Conservation (phyloP, 1,140 invertebrate genomes). For the Danaus plexippus region DNA sequence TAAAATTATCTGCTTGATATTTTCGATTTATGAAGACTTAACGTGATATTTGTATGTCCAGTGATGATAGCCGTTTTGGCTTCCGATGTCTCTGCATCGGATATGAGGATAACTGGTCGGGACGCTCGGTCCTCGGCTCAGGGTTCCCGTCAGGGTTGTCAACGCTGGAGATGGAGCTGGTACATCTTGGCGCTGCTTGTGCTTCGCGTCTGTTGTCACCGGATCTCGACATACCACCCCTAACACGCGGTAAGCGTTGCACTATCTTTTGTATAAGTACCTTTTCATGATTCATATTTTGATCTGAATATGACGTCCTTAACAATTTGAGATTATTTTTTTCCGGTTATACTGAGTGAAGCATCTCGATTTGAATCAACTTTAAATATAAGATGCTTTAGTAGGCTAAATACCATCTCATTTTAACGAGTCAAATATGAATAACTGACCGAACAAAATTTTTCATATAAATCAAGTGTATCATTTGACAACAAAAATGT, state of each 20-base stretch:
- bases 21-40: not conserved
- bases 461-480: too few relatives aligned
- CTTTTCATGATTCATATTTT: too few relatives aligned
- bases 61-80: slow-evolving; percentile 79
- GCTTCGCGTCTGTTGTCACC: slow-evolving; percentile 62
- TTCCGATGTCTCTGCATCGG: slow-evolving; percentile 94
- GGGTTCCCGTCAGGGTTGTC: slow-evolving; percentile 84
- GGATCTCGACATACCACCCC: slow-evolving; percentile 45
- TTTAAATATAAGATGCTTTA: too few relatives aligned
- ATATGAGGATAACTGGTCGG: slow-evolving; percentile 81
- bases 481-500: too few relatives aligned
- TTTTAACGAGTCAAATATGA: too few relatives aligned
- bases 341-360: too few relatives aligned
- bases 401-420: too few relatives aligned
- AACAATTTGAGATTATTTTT: too few relatives aligned
- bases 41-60: slow-evolving; percentile 14
- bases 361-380: too few relatives aligned
- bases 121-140: slow-evolving; percentile 79
- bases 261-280: too few relatives aligned
- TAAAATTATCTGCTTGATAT: not conserved
- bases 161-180: slow-evolving; percentile 91
- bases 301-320: too few relatives aligned
- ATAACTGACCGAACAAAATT: too few relatives aligned
- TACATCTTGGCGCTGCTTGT: slow-evolving; percentile 93
- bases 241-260: slow-evolving; percentile 30